A percentile compares a stretch with the other conserved stretches of the same genome.
Conservation (phyloP, 2,113 vertebrate species). For the Lamprologus sp. region DNA sequence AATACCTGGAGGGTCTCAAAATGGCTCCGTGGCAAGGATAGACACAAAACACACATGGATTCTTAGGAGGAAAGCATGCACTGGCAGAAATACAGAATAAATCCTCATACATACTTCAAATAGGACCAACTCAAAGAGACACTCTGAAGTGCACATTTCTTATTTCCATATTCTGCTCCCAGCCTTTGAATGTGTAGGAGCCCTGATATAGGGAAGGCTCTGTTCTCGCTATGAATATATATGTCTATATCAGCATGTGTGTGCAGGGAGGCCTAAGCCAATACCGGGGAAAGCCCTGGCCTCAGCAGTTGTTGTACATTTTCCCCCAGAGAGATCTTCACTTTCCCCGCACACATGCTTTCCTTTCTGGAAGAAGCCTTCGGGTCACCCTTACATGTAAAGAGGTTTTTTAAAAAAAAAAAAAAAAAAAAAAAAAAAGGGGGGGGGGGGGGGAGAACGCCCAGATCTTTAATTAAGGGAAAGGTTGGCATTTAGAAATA, state of each 20-base stretch:
- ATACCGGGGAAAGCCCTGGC: constrained; percentile 53
- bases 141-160: constrained; percentile 7
- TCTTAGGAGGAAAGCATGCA: neutral
- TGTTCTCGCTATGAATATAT: constrained; percentile 44
- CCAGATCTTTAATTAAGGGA: too few relatives aligned
- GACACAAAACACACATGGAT: neutral
- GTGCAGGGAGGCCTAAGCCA: constrained; percentile 18
- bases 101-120: neutral
- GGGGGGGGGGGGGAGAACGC: too few relatives aligned
- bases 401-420: neutral
- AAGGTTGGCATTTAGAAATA: too few relatives aligned
- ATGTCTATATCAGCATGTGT: neutral
- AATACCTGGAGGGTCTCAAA: constrained; percentile 38
- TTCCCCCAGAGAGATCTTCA: constrained; percentile 17
- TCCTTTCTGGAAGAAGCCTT: constrained; percentile 10
- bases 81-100: neutral
- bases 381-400: neutral
- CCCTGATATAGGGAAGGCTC: constrained; percentile 40
- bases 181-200: constrained; percentile 34
- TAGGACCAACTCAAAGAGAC: neutral
- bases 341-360: constrained; percentile 10
- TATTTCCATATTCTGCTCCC: constrained; percentile 1
- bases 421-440: too few relatives aligned
- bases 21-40: constrained; percentile 2
- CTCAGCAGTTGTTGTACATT: constrained; percentile 57